Base-by-base conservation (phyloP, 2,113 vertebrate species). In the Elanoides forficatus region DNA sequence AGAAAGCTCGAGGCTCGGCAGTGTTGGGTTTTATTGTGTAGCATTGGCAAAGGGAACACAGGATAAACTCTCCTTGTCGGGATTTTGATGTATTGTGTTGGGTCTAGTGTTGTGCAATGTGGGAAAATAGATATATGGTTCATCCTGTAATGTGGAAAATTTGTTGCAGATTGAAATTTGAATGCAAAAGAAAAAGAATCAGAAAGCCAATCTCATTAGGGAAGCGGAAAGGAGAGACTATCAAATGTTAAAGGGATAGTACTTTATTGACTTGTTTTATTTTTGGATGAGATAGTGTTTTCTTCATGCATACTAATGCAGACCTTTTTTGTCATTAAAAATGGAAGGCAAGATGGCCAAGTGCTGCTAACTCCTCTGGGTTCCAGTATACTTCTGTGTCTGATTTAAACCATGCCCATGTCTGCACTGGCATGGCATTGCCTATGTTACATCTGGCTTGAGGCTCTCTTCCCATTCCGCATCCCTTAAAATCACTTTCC, bases 91-190 rank as follows among this genome's bases (percentile, higher is more conserved):
- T 42, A 93, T 93, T 96, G 83, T 88, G 72, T 50, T 66, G 88
- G 65, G 48, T 22, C 65, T 81, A 15, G 55, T 45, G 72, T 73
- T 80, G 83, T 85, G 95, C 94, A 94, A 79, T 75, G 89, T 96
- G 97, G 91, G 93, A 63, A 76, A 87, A 85, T 6, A 89, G 93
- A 87, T 95, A 94, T 7, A 75, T 70, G 17, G 67, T 84, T 96
- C 89, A 96, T 95, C 95, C 93, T 85, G 66, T 94, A 94, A 95
- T 34, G 81, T 70, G 94, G 91, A 94, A 95, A 91, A 95, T 94
- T 62, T 56, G 36, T 50, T 94, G 94, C 81, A 66, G 89, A 82
- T 85, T 94, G 95, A 66, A 94, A 93, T 96, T 86, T 76, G 91
- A 95, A 95, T 87, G 86, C 30, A n/a, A 80, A 94, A 80, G 55